Conservation (phyloP, 2,113 vertebrate species). For the Carettochelys insculpta region DNA sequence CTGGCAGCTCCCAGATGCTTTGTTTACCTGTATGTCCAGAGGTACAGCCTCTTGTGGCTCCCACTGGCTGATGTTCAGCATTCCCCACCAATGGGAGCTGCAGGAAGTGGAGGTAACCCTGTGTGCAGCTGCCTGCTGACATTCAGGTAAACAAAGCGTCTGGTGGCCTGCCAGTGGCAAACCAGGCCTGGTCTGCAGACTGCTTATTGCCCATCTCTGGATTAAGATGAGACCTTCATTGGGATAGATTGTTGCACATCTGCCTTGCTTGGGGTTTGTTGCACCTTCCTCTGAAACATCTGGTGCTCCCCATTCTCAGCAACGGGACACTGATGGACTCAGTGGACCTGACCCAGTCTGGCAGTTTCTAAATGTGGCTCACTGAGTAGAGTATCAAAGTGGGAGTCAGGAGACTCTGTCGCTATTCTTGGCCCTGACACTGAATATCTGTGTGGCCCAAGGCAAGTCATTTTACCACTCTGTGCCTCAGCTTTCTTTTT, state of each 20-base stretch:
- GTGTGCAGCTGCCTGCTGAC: too few relatives aligned
- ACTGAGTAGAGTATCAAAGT: not conserved
- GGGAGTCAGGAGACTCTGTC: not conserved
- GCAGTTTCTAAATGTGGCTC: not conserved
- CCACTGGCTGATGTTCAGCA: too few relatives aligned
- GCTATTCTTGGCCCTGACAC: not conserved
- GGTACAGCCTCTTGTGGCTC: too few relatives aligned
- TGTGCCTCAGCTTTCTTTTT: not conserved
- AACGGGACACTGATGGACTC: not conserved
- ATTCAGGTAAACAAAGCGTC: too few relatives aligned
- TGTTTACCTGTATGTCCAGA: too few relatives aligned
- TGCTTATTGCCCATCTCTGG: not conserved
- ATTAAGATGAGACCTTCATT: not conserved
- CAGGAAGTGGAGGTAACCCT: too few relatives aligned
- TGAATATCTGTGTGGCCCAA: not conserved
- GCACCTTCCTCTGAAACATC: not conserved
- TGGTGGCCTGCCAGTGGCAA: too few relatives aligned
- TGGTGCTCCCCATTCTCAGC: not conserved
- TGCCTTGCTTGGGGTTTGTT: fast-evolving
- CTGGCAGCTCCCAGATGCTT: too few relatives aligned
- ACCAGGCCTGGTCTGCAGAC: too few relatives aligned
- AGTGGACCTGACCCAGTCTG: not conserved
- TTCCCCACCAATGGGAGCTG: too few relatives aligned
- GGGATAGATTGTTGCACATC: not conserved
- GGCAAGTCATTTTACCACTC: not conserved